phyloP scores from a whole-genome alignment of 2,888 invertebrate species.

The Metellina segmentata region DNA sequence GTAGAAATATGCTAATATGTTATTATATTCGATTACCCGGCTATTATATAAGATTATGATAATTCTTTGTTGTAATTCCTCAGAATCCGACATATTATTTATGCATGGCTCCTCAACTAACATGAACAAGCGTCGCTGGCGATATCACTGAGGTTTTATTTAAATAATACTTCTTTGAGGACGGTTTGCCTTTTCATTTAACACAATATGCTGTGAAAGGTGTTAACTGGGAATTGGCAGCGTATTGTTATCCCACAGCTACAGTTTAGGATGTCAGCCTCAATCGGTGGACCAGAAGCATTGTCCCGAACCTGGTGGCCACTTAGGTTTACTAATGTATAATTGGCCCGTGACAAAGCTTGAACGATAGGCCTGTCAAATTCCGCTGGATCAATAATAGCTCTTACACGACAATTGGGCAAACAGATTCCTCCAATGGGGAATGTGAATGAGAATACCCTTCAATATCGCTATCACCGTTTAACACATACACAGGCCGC shows the following conservation, averaged over 20 bases:
- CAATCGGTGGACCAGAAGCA: background rate
- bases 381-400: conserved; percentile 27
- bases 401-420: conserved; percentile 2
- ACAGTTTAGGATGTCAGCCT: background rate
- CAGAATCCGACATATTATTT: too few species aligned
- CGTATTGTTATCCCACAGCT: background rate
- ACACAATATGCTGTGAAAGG: too few species aligned
- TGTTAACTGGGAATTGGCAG: too few species aligned
- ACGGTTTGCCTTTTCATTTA: too few species aligned
- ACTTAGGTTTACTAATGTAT: background rate
- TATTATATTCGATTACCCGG: too few species aligned
- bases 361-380: conserved; percentile 17
- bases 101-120: too few species aligned
- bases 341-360: conserved; percentile 21
- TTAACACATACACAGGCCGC: background rate
- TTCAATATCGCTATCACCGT: conserved; percentile 25
- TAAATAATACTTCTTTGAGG: too few species aligned
- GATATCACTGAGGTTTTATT: too few species aligned
- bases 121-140: too few species aligned
- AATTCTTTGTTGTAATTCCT: too few species aligned
- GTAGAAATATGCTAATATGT: too few species aligned
- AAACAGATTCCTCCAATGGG: background rate
- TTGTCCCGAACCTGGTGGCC: background rate
- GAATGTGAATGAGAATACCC: conserved; percentile 2
- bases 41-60: too few species aligned